Evolutionary conservation across 1,140 invertebrate genomes (phyloP), one percentile per base, ranked within the genome.

Genomic region (Drosophila bocqueti): DNA sequence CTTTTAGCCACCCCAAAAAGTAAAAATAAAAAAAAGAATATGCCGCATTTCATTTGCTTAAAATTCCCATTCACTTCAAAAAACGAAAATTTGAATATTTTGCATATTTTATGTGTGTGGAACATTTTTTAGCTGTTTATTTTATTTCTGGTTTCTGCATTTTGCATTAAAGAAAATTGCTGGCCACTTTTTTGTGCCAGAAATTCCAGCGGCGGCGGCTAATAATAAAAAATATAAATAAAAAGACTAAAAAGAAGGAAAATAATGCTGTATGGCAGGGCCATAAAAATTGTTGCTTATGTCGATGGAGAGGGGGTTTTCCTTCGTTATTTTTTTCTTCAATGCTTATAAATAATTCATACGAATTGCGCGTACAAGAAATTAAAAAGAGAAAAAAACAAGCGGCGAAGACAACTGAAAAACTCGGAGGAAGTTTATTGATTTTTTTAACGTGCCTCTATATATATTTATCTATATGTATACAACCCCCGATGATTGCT

Each of bases 261-360:
- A 72, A 79, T 76, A 74, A 87, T 83, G 75, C 66, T 80, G 58
- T 67, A 36, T 42, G 34, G 60, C 61, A 57, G 46, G 49, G 72
- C 64, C 66, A 84, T 87, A 87, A 87, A 90, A 84, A 87, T 90
- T 84, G 84, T 90, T 87, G 84, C 84, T 89, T 83, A 74, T 80
- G 74, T 71, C 68, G 71, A 67, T 83, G 65, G 42, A 16, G 26
- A 36, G 38, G 63, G 60, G 43, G 38, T 52, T 62, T 61, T 61
- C 67, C 67, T 62, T 58, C 81, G 36, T 40, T 38, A 52, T 52
- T 52, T 40, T 55, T 40, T 55, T 55, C 54, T 21, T 21, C 54
- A 15, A 79, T 71, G 55, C 83, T 89, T 90, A 89, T 89, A 89
- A 89, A 89, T 89, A 89, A 89, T 89, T 89, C 85, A 90, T 90